A percentile compares a stretch with the other conserved stretches of the same genome.
These are phyloP conservation scores for Diaprepes abbreviatus DNA, from an alignment of 2,888 invertebrate genomes.

Conservation along the genomic window DNA sequence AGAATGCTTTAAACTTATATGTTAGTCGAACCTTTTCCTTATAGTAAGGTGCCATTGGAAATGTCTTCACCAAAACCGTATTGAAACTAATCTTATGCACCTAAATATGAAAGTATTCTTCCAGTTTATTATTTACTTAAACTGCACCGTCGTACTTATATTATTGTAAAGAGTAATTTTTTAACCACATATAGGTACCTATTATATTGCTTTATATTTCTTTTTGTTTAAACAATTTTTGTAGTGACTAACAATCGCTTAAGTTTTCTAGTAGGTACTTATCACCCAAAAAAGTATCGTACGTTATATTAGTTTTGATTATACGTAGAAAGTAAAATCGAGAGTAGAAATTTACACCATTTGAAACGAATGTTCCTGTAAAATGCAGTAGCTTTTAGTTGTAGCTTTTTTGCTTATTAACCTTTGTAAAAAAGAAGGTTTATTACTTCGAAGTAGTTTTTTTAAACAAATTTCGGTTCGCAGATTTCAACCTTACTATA, in stretches of 20 bases:
- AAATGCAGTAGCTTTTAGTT: conserved; percentile 59
- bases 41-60: conserved; percentile 71
- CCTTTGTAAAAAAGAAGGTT: conserved; percentile 54
- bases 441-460: conserved; percentile 43
- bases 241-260: conserved; percentile 49
- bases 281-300: conserved; percentile 29
- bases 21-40: conserved; percentile 65
- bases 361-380: conserved; percentile 52
- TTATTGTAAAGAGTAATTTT: conserved; percentile 21
- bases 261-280: conserved; percentile 40
- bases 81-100: conserved; percentile 22
- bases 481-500: conserved; percentile 69
- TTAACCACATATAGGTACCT: conserved; percentile 42
- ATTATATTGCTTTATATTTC: conserved; percentile 42
- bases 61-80: conserved; percentile 57
- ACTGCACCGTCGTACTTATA: conserved; percentile 22
- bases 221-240: conserved; percentile 30
- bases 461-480: conserved; percentile 62
- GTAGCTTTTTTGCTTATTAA: conserved; percentile 62
- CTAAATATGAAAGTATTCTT: conserved; percentile 23
- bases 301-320: conserved; percentile 25
- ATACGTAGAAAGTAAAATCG: conserved; percentile 26
- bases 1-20: conserved; percentile 44
- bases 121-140: conserved; percentile 18
- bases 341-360: conserved; percentile 31